Conservation (phyloP, 2,113 vertebrate species). For the Prunella fulvescens region DNA sequence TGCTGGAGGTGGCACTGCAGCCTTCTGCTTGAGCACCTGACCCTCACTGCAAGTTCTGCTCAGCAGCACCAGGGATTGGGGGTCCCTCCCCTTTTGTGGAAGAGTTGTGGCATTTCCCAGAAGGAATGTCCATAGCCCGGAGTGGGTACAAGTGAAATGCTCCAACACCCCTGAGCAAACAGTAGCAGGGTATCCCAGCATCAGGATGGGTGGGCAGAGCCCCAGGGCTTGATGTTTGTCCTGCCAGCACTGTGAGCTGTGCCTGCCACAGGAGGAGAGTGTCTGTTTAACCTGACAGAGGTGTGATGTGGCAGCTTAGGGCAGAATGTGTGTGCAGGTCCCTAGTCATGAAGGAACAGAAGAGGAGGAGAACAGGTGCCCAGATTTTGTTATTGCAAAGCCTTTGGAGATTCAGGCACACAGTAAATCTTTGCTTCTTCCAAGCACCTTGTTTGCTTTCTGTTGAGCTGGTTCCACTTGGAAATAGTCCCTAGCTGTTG, state of each 20-base stretch:
- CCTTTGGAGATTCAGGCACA: accelerated
- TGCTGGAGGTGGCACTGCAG: background rate
- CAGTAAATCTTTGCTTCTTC: background rate
- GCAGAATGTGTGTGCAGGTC: background rate
- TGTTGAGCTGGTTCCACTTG: background rate
- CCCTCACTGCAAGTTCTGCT: accelerated
- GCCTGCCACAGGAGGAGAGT: background rate
- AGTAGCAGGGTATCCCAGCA: background rate
- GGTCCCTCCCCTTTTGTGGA: background rate
- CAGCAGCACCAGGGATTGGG: accelerated
- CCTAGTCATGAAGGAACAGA: background rate
- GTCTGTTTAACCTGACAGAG: background rate
- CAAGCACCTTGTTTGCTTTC: background rate
- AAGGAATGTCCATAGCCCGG: accelerated
- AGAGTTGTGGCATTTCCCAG: background rate
- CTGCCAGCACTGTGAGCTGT: background rate
- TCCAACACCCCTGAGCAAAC: background rate
- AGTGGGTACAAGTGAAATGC: accelerated
- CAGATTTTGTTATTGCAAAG: background rate
- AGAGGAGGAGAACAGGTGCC: background rate
- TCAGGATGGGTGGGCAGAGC: background rate
- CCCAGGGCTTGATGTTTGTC: background rate
- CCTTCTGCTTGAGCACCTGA: background rate
- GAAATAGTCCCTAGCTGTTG: background rate
- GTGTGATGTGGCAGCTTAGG: background rate